Evolutionary conservation across 1,140 invertebrate species (phyloP).

Genomic region (Meloidogyne chitwoodi): DNA sequence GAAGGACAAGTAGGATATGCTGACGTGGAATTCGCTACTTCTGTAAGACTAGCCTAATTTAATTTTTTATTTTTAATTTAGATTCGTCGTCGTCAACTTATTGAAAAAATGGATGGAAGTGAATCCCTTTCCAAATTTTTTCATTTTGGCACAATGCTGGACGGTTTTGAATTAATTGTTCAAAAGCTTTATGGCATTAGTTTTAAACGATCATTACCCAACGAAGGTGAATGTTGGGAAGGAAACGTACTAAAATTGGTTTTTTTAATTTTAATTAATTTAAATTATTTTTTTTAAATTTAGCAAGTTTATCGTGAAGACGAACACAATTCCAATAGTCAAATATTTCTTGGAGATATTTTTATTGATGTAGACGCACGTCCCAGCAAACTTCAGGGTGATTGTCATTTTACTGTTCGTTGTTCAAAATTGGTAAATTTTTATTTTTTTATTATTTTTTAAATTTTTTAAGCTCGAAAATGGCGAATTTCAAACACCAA

Average conservation of each 20-base stretch:
- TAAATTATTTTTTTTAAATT: not conserved
- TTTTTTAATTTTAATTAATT: not conserved
- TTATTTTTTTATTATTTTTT: constrained; percentile 11
- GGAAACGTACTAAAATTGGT: constrained; percentile 54
- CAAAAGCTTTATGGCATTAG: constrained; percentile 38
- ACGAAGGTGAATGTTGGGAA: constrained; percentile 48
- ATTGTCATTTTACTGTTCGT: constrained; percentile 95
- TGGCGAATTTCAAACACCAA: constrained; percentile 70
- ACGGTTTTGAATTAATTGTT: constrained; percentile 34
- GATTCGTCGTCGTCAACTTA: not conserved
- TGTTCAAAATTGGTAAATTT: constrained; percentile 73
- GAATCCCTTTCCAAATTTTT: constrained; percentile 28
- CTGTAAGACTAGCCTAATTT: not conserved
- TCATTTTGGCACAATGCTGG: constrained; percentile 22
- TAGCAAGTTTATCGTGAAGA: constrained; percentile 42
- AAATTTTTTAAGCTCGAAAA: constrained; percentile 46
- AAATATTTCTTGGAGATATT: constrained; percentile 75
- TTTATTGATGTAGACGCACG: constrained; percentile 95
- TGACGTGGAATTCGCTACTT: constrained; percentile 38
- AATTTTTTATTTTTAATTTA: not conserved
- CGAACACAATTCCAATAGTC: not conserved
- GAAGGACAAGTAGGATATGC: constrained; percentile 22
- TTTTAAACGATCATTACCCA: constrained; percentile 35
- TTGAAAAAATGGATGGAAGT: not conserved
- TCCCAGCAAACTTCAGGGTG: constrained; percentile 82